These are phyloP conservation scores for Orthosia incerta DNA, from an alignment of 2,888 invertebrate genomes.

Conservation along the genomic window DNA sequence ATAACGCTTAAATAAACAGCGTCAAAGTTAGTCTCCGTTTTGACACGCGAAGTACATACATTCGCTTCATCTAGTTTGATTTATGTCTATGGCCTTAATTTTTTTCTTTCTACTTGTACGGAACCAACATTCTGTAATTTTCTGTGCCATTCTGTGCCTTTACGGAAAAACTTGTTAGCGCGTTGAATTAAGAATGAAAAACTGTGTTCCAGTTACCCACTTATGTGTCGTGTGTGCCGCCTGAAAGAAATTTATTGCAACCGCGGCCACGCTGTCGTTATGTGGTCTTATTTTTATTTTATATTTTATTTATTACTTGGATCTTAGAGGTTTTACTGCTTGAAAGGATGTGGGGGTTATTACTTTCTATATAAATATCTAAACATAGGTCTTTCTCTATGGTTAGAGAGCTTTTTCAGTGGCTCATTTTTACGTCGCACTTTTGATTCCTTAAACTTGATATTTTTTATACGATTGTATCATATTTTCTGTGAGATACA, in stretches of 20 bases:
- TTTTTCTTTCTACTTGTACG: background rate
- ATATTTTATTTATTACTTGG: conserved; percentile 32
- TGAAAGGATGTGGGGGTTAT: conserved; percentile 9
- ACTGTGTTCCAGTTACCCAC: conserved; percentile 40
- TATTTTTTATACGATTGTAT: background rate
- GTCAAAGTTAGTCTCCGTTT: no score
- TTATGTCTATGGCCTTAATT: no score
- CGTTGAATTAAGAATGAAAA: conserved; percentile 53
- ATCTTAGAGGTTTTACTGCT: conserved; percentile 13
- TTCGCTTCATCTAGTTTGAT: no score
- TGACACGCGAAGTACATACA: no score
- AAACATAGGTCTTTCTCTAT: background rate
- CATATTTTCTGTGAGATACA: no score
- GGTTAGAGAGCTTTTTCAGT: background rate
- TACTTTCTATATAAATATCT: background rate
- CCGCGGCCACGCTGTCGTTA: conserved; percentile 13
- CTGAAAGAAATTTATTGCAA: conserved; percentile 50
- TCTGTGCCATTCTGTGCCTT: conserved; percentile 2
- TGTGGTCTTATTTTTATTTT: conserved; percentile 17
- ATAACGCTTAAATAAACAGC: no score
- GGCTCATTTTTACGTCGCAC: background rate
- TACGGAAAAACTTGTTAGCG: conserved; percentile 40
- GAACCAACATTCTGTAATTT: conserved; percentile 1
- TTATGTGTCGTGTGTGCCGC: conserved; percentile 7
- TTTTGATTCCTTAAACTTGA: background rate